These are phyloP conservation scores for Leiothrix lutea DNA, from an alignment of 2,113 vertebrate genomes.

Conservation along the genomic window DNA sequence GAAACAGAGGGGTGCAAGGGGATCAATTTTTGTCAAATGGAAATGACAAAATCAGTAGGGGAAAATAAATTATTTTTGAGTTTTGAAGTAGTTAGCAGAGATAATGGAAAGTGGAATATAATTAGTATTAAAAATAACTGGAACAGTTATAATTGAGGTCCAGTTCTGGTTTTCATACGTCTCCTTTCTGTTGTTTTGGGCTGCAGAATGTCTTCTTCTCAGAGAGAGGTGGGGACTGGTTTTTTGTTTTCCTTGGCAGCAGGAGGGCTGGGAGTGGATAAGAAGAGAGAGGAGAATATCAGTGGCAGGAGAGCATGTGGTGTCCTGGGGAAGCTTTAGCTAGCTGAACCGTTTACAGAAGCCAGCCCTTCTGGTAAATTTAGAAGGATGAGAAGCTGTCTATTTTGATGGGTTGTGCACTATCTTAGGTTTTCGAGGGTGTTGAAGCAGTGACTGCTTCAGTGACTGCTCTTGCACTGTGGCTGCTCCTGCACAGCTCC, in stretches of 20 bases:
- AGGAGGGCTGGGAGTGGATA: not conserved
- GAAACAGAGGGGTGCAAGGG: not conserved
- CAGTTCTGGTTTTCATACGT: not conserved
- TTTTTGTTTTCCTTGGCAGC: not conserved
- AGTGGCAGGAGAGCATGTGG: not conserved
- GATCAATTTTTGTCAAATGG: slow-evolving; percentile 20
- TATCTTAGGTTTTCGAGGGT: not conserved
- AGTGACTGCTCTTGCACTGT: not conserved
- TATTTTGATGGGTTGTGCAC: not conserved
- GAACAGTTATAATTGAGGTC: not conserved
- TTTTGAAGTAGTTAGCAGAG: not conserved
- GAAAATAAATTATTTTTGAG: not conserved
- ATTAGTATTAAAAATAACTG: not conserved
- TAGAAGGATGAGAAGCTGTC: not conserved
- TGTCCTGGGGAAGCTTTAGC: not conserved
- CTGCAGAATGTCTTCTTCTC: not conserved
- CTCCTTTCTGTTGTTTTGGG: not conserved
- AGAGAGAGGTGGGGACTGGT: not conserved
- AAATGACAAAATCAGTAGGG: not conserved
- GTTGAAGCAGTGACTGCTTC: not conserved
- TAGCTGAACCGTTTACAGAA: not conserved
- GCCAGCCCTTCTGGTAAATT: not conserved
- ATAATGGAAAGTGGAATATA: not conserved
- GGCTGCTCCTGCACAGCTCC: not conserved
- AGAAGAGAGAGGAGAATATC: not conserved